These are phyloP conservation scores for Drosophila dives DNA, from an alignment of 2,888 invertebrate genomes.

Conservation along the genomic window DNA sequence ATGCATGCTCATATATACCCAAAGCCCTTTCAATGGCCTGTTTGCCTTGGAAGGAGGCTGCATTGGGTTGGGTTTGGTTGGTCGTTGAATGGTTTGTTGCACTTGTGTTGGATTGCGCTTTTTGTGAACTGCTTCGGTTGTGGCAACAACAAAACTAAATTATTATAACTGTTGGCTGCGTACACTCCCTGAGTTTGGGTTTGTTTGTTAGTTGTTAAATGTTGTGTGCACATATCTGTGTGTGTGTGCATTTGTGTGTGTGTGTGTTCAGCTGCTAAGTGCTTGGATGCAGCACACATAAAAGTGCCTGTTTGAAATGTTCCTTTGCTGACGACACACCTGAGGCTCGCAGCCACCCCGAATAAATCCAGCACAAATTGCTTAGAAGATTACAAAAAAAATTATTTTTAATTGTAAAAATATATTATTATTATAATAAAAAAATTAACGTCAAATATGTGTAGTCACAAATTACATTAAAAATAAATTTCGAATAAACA, in stretches of 20 bases:
- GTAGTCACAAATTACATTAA: neutral
- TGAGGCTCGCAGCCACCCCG: constrained; percentile 16
- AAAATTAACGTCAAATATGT: neutral
- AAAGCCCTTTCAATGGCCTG: constrained; percentile 14
- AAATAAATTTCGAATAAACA: neutral
- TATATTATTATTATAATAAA: neutral
- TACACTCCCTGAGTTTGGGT: constrained; percentile 34
- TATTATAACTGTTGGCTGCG: constrained; percentile 54
- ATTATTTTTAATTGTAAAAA: neutral
- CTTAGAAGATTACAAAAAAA: neutral
- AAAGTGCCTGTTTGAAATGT: constrained; percentile 25
- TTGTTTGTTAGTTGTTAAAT: constrained; percentile 56
- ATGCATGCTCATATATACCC: constrained; percentile 5
- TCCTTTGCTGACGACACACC: constrained; percentile 32
- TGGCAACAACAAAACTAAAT: constrained; percentile 61
- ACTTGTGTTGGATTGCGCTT: constrained; percentile 61
- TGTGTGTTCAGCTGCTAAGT: constrained; percentile 56
- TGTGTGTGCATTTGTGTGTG: constrained; percentile 10
- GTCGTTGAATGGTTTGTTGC: constrained; percentile 12
- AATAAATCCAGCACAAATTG: constrained; percentile 12
- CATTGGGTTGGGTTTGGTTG: neutral
- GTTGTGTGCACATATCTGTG: constrained; percentile 28
- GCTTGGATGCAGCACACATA: constrained; percentile 26
- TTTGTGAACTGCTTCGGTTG: constrained; percentile 57
- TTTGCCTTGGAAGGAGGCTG: constrained; percentile 5